Evolutionary conservation across 1,140 invertebrate species (phyloP).

Genomic region (Eulimnadia texana): DNA sequence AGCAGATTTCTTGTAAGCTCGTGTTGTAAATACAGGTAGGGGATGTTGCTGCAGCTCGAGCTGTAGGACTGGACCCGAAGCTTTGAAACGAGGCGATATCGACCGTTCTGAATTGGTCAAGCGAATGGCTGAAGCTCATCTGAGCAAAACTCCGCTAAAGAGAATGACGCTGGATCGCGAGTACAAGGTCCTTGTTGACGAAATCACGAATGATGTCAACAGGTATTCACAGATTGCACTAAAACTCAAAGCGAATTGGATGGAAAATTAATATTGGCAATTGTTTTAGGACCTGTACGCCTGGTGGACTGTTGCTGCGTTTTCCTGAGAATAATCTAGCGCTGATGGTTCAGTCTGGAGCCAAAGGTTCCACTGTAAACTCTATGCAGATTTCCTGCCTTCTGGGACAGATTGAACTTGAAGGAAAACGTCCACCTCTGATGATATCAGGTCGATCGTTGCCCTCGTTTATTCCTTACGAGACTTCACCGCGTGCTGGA

Average conservation of each 20-base stretch:
- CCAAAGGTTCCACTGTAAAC: conserved; percentile 91
- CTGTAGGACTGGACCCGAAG: conserved; percentile 50
- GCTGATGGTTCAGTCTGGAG: conserved; percentile 94
- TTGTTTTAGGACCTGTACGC: conserved; percentile 52
- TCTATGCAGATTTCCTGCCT: conserved; percentile 95
- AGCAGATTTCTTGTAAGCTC: not conserved
- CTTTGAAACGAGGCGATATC: conserved; percentile 17
- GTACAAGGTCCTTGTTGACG: conserved; percentile 69
- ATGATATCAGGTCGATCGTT: conserved; percentile 59
- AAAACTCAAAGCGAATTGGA: not conserved
- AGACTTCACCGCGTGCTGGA: conserved; percentile 78
- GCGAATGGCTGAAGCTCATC: conserved; percentile 53
- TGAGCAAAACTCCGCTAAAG: conserved; percentile 51
- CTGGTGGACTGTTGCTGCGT: conserved; percentile 59
- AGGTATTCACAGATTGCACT: conserved; percentile 33
- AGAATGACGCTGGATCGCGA: conserved; percentile 64
- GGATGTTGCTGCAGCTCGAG: conserved; percentile 46
- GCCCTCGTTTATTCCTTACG: conserved; percentile 84
- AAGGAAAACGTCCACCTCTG: conserved; percentile 87
- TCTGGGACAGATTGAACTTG: conserved; percentile 94
- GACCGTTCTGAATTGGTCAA: conserved; percentile 38
- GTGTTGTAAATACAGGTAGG: conserved; percentile 29
- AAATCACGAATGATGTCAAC: conserved; percentile 80
- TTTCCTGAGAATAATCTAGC: conserved; percentile 95
- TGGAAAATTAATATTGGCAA: too few species aligned